Evolutionary conservation across 2,113 vertebrate genomes (phyloP).

Genomic region (Rhipidura dahli): DNA sequence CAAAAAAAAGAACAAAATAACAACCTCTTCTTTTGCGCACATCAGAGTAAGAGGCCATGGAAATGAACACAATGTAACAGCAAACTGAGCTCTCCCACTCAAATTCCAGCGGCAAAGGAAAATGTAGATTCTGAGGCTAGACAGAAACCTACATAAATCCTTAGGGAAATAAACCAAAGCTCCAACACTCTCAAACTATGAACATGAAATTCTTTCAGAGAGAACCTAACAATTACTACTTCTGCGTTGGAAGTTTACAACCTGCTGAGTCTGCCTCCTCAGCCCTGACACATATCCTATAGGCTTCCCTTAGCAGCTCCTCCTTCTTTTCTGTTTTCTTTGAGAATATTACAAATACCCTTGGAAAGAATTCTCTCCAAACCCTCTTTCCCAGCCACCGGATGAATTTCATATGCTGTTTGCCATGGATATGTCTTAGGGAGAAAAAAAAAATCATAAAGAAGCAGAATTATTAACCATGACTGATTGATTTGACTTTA

Average conservation of each 20-base stretch:
- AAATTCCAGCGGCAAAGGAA: slow-evolving; percentile 31
- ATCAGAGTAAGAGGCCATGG: neutral
- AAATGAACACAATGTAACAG: neutral
- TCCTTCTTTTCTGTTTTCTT: neutral
- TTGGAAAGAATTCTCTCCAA: neutral
- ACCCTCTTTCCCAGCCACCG: neutral
- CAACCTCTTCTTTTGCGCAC: neutral
- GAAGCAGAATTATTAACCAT: neutral
- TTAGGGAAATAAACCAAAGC: neutral
- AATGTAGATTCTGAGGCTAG: neutral
- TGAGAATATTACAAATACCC: neutral
- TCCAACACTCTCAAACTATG: neutral
- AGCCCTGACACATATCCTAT: neutral
- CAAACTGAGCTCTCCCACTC: slow-evolving; percentile 12
- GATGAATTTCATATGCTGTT: neutral
- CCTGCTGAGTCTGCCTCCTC: neutral
- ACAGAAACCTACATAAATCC: neutral
- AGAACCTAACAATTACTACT: neutral
- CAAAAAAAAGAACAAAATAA: neutral
- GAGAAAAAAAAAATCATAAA: neutral
- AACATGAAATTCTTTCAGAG: neutral
- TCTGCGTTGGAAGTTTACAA: neutral
- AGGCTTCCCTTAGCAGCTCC: neutral
- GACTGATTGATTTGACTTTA: neutral
- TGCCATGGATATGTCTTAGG: neutral